Conservation (phyloP, 2,888 invertebrate species). For the Automeris io region DNA sequence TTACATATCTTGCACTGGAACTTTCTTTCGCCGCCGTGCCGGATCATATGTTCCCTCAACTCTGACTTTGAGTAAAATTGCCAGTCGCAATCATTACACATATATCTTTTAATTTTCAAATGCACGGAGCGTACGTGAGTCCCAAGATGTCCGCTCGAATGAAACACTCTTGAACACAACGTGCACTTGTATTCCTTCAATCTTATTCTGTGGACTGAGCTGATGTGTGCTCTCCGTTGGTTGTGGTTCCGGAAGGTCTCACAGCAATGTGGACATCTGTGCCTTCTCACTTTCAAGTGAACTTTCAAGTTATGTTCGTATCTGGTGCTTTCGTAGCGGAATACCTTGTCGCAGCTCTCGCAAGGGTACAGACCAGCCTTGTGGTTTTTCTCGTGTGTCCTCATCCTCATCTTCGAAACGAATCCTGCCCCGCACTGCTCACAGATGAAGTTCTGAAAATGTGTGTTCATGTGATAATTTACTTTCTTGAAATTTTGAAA, state of each 20-base stretch:
- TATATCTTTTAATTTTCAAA: constrained; percentile 57
- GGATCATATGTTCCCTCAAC: constrained; percentile 72
- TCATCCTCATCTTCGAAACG: constrained; percentile 52
- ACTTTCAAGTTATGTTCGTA: constrained; percentile 69
- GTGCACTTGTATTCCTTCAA: constrained; percentile 60
- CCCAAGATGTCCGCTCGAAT: constrained; percentile 52
- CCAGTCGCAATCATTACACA: constrained; percentile 71
- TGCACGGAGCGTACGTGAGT: constrained; percentile 58
- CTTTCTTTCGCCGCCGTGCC: constrained; percentile 70
- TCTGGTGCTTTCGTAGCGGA: constrained; percentile 58
- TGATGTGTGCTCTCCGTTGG: constrained; percentile 61
- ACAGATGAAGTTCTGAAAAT: constrained; percentile 64
- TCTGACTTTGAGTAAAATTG: constrained; percentile 73
- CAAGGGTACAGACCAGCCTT: constrained; percentile 56
- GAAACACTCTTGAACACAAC: constrained; percentile 57
- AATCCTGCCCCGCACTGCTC: constrained; percentile 64
- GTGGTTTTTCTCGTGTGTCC: constrained; percentile 54
- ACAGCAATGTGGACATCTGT: constrained; percentile 57
- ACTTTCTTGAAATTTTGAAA: constrained; percentile 54
- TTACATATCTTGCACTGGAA: constrained; percentile 68
- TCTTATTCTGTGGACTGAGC: constrained; percentile 50
- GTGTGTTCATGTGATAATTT: constrained; percentile 67
- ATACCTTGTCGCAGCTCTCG: constrained; percentile 66
- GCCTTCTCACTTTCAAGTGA: constrained; percentile 61
- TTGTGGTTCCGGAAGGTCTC: constrained; percentile 63